These are phyloP conservation scores for Gymnoscopelus microlampas DNA, from an alignment of 2,797 vertebrate genomes.

Conservation along the genomic window DNA sequence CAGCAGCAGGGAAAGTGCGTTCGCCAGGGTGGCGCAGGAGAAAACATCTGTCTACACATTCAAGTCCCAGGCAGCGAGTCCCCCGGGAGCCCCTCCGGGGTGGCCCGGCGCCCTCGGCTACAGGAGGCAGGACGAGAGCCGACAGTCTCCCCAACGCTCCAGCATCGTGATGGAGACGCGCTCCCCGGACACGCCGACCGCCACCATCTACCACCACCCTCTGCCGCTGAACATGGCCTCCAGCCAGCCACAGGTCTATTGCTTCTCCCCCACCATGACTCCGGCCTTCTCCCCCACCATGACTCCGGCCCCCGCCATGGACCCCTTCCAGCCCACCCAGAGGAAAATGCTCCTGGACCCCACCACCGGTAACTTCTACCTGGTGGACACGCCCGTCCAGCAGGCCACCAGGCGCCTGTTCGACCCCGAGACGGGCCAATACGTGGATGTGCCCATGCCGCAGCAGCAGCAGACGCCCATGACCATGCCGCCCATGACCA, in stretches of 20 bases:
- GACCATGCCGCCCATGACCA: slow-evolving; percentile 63
- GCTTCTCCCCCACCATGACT: slow-evolving; percentile 83
- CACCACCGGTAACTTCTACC: slow-evolving; percentile 92
- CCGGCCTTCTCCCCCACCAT: slow-evolving; percentile 81
- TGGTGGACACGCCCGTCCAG: slow-evolving; percentile 92
- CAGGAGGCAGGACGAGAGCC: slow-evolving; percentile 57
- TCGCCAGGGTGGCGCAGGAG: slow-evolving; percentile 23
- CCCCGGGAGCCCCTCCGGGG: slow-evolving; percentile 27
- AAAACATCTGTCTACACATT: slow-evolving; percentile 51
- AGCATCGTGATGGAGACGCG: slow-evolving; percentile 68
- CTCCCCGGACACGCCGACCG: slow-evolving; percentile 76
- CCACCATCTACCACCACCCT: slow-evolving; percentile 84
- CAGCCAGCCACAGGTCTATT: slow-evolving; percentile 81
- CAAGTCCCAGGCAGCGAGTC: slow-evolving; percentile 33
- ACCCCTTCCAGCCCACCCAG: slow-evolving; percentile 87
- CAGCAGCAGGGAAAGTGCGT: slow-evolving; percentile 27
- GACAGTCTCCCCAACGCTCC: slow-evolving; percentile 51
- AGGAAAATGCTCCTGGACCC: slow-evolving; percentile 96
- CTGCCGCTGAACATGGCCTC: slow-evolving; percentile 77
- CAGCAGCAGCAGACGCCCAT: slow-evolving; percentile 74
- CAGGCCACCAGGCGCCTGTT: slow-evolving; percentile 87
- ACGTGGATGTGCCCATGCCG: slow-evolving; percentile 91
- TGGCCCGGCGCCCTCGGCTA: neutral
- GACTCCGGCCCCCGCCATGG: slow-evolving; percentile 68
- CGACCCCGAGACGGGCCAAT: slow-evolving; percentile 96